Evolutionary conservation across 2,888 invertebrate genomes (phyloP), one percentile per base, ranked within the genome.

Genomic region (Hypomecis atomaria): DNA sequence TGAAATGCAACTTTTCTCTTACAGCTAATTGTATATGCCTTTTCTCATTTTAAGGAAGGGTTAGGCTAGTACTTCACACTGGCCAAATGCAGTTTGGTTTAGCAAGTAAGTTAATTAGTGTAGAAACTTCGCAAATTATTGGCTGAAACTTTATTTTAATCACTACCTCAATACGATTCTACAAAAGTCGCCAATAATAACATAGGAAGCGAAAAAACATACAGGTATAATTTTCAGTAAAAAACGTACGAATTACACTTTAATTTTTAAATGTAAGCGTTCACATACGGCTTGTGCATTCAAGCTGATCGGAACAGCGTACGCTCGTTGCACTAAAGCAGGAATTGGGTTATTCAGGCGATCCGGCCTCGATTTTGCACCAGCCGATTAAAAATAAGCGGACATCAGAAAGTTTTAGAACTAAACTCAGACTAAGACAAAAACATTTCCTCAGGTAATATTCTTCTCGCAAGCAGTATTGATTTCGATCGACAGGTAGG

Each of bases 401-500:
- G 4, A 52, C 36, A 23, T 53, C 13, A 43, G 7, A 11, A 4
- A 50, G 0, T 13, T 11, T 11, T 34, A 45, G 8, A 43, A 45
- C 10, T 23, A 45, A 10, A 23, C 0, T 37, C 4, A 13, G n/a
- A 3, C 9, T 33, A 10, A 34, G 37, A 11, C 13, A 7, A 13
- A 55, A 5, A 33, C 8, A 43, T 33, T 54, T 55, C 2, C 10
- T 13, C 6, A 13, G 13, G 37, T 45, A 45, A 55, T 37, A 37
- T 10, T 40, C 34, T 9, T 33, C 11, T 34, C 45, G n/a, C 43
- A 47, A 52, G n/a, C 43, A 47, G 68, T 84, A 86, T 84, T 81
- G 83, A 86, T 86, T 83, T 71, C 69, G 77, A 77, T 72, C 61
- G 73, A 75, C 71, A 75, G 69, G 66, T 70, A 75, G 73, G 65